Conservation (phyloP, 2,888 invertebrate species). For the Mythimna pallens region DNA sequence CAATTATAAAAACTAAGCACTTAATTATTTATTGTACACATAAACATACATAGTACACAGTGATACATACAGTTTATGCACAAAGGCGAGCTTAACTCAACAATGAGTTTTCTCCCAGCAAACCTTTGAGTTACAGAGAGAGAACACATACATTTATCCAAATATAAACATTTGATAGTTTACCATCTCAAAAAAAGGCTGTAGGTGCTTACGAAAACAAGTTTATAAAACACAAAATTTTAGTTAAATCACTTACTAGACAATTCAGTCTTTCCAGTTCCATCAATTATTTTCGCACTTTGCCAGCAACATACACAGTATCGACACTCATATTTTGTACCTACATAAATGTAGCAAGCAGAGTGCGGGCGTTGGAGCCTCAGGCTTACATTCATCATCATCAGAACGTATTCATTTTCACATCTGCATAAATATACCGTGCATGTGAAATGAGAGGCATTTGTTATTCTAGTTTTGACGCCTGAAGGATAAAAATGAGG, state of each 20-base stretch:
- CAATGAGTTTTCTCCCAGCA: too few species aligned
- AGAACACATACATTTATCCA: too few species aligned
- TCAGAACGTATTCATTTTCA: conserved; percentile 41
- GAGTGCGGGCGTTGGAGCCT: background rate
- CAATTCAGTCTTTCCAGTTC: background rate
- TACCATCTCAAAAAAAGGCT: too few species aligned
- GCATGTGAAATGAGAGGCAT: conserved; percentile 6
- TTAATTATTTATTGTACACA: too few species aligned
- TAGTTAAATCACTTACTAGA: background rate
- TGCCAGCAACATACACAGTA: conserved; percentile 30
- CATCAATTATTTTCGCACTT: conserved; percentile 6
- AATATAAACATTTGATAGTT: too few species aligned
- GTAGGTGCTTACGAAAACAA: too few species aligned
- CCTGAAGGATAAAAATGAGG: background rate
- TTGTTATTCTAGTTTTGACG: conserved; percentile 19
- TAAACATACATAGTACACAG: too few species aligned
- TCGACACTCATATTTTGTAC: conserved; percentile 24
- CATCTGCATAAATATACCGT: conserved; percentile 16
- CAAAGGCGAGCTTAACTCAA: too few species aligned
- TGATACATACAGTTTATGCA: too few species aligned
- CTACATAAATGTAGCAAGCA: background rate
- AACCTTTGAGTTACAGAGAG: too few species aligned
- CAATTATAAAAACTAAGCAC: too few species aligned
- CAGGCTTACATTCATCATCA: conserved; percentile 46
- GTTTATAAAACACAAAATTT: background rate